These are phyloP conservation scores for Calycopis cecrops DNA, from an alignment of 1,140 invertebrate genomes.

Conservation along the genomic window DNA sequence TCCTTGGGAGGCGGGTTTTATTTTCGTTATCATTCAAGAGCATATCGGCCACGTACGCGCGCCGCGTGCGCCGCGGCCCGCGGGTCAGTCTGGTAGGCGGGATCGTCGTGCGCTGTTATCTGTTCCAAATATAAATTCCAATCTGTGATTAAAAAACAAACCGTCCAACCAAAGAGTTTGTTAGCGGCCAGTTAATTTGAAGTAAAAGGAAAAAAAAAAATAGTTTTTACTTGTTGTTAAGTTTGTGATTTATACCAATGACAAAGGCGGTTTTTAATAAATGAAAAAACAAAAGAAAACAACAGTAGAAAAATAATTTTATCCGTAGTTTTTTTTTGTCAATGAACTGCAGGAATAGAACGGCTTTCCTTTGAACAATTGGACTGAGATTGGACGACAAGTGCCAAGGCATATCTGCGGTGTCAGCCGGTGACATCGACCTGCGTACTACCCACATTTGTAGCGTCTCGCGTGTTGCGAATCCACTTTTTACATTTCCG, in stretches of 20 bases:
- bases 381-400: constrained; percentile 47
- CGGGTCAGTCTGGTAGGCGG: constrained; percentile 49
- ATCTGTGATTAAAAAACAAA: too few species aligned
- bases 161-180: too few species aligned
- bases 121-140: constrained; percentile 21
- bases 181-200: too few species aligned
- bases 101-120: constrained; percentile 55
- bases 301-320: too few species aligned
- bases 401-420: constrained; percentile 68
- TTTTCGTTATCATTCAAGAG: constrained; percentile 67
- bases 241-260: too few species aligned
- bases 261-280: too few species aligned
- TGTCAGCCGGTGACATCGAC: constrained; percentile 62
- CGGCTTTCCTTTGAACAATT: constrained; percentile 44
- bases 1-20: constrained; percentile 59
- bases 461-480: constrained; percentile 18
- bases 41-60: constrained; percentile 43
- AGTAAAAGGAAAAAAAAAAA: too few species aligned
- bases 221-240: too few species aligned
- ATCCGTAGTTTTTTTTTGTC: background rate
- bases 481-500: constrained; percentile 11
- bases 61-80: constrained; percentile 48
- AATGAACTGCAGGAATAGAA: constrained; percentile 14
- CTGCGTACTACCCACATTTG: constrained; percentile 48
- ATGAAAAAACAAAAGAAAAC: too few species aligned